Evolutionary conservation across 2,797 vertebrate genomes (phyloP).

Genomic region (Masticophis lateralis): DNA sequence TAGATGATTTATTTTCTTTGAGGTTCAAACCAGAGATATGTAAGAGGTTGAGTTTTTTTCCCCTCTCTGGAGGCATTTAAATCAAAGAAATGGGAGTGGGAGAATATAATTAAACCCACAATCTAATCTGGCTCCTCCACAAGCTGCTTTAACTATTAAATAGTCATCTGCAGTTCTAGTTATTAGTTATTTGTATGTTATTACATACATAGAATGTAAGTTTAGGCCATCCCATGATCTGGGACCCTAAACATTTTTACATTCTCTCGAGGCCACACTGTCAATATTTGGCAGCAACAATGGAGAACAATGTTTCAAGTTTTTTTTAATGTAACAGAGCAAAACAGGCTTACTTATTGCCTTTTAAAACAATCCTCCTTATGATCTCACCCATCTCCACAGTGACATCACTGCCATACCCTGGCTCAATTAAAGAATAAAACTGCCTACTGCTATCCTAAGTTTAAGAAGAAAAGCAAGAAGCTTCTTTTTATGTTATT

Average conservation of each 20-base stretch:
- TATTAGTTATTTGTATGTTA: too few species aligned
- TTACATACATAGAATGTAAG: neutral
- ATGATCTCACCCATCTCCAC: neutral
- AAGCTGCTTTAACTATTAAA: neutral
- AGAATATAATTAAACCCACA: neutral
- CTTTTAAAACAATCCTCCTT: neutral
- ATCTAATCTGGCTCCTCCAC: neutral
- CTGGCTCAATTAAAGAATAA: neutral
- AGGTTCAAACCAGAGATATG: neutral
- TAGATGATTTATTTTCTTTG: neutral
- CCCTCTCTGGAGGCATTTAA: neutral
- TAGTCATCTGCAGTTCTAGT: neutral
- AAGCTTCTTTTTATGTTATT: neutral
- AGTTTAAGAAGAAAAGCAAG: neutral
- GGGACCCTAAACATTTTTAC: neutral
- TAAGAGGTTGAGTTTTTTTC: neutral
- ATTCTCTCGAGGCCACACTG: neutral
- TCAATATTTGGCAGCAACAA: neutral
- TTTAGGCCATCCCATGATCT: neutral
- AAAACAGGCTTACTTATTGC: neutral
- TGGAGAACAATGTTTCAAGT: neutral
- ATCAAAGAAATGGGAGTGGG: neutral
- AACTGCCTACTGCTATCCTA: neutral
- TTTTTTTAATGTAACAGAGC: neutral
- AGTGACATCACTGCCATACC: neutral